Evolutionary conservation across 2,797 vertebrate species (phyloP), one percentile per base, ranked within the genome.

Genomic region (Thaleichthys pacificus): DNA sequence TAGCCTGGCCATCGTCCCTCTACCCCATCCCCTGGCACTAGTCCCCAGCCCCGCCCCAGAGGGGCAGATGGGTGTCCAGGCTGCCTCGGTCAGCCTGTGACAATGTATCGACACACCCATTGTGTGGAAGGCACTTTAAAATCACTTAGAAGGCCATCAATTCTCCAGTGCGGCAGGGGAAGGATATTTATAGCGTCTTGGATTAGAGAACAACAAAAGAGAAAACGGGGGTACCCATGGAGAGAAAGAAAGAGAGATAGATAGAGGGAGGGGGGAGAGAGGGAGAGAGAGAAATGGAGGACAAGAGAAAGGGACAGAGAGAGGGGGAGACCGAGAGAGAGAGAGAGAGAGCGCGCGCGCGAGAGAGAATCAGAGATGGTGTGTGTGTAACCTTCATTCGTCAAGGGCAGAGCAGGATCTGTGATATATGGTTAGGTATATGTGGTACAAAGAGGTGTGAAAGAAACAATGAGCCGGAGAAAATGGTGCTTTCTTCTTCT

Each of bases 51-150:
- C 4, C 21, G 56, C 61, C 47, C 77, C 72, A 62, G 14, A 74
- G 76, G 81, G 75, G 73, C 76, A 79, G 75, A 79, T 79, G 80
- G 71, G 70, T 35, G 73, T 75, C 21, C 61, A 73, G 24, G 32
- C 69, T 73, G 66, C 68, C 72, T 71, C 58, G n/a, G 38, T 65
- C 63, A 64, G 67, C 30, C 74, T 35, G 64, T 70, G 73, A 49
- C 26, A 28, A 54, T 60, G 70, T 62, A 56, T 68, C 26, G 72
- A 68, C 66, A 67, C 66, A 74, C 54, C 28, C 24, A 64, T 68
- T 69, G 80, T 42, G 75, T 69, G 68, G 80, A 88, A 80, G 79
- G 74, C 81, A 81, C 79, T 84, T 85, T 71, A 73, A 80, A 81
- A 77, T 70, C 61, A 21, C 65, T 70, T 65, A 82, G 74, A 76